Base-by-base conservation (phyloP, 2,888 invertebrate genomes). In the Apamea crenata region DNA sequence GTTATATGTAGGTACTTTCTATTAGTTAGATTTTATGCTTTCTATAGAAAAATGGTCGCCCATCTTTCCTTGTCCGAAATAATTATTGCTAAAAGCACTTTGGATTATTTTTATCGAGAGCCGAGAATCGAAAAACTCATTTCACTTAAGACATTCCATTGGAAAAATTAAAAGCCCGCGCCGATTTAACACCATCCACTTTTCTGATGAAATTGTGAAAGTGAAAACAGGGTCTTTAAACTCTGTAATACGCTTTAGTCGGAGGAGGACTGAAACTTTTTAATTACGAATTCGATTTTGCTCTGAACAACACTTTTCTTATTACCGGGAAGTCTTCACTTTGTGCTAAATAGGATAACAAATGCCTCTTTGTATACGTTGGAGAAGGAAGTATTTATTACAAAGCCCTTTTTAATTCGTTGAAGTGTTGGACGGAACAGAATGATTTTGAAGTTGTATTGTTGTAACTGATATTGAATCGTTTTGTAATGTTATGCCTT, bases 271-370 rank as follows among this genome's bases (percentile, higher is more conserved):
- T 72, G 14, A 79, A 87, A 87, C 82, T 84, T 87, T 88, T 81
- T 82, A 80, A 88, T 87, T 82, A 82, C 78, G 53, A 77, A 71
- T 87, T 84, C 71, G 67, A 66, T 75, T 67, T 77, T 87, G 53
- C 78, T 87, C 87, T 80, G 77, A 65, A 74, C 74, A 81, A 70
- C 74, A 76, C 67, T 81, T 80, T 47, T n/a, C 25, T 75, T 78
- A 77, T 66, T 81, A 82, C 63, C 68, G n/a, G 36, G 70, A 70
- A 73, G 74, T 68, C 83, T 80, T 75, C 74, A 75, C 77, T 88
- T 72, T 78, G 68, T 68, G 44, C 72, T 84, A 71, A 81, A 77
- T 72, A 74, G 75, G 40, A 67, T 66, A 76, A 78, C 73, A 79
- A 79, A 75, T 74, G 75, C 74, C 40, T 75, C 63, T 70, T 73